These are phyloP conservation scores for Tipula confusa DNA, from an alignment of 2,888 invertebrate genomes.

Conservation along the genomic window DNA sequence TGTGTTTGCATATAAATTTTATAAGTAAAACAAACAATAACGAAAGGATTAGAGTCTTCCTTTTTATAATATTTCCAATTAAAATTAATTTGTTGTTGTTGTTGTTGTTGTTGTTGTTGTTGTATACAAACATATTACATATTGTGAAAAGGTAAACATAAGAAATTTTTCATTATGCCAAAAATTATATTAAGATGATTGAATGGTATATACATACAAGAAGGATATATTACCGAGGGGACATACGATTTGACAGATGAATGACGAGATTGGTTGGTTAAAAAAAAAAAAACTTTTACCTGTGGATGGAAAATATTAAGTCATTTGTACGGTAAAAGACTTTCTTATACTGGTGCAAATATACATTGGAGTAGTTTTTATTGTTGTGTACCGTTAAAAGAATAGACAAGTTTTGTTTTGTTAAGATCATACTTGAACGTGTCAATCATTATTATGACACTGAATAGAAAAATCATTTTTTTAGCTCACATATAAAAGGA, in stretches of 20 bases:
- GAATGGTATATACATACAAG: neutral
- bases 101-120: no score
- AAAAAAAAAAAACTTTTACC: neutral
- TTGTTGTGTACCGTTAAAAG: neutral
- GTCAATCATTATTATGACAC: conserved; percentile 25
- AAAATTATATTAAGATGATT: conserved; percentile 1
- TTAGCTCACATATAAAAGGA: neutral
- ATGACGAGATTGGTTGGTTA: neutral
- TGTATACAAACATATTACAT: neutral
- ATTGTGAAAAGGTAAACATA: conserved; percentile 3
- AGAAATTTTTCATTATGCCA: neutral
- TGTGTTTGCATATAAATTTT: neutral
- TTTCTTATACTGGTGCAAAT: neutral
- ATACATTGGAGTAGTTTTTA: neutral
- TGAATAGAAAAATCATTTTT: conserved; percentile 16
- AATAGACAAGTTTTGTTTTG: conserved; percentile 12
- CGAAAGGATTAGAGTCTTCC: neutral
- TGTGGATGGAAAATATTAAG: conserved; percentile 16
- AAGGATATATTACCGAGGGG: neutral
- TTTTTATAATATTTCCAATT: conserved; percentile 3
- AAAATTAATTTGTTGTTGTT: conserved; percentile 12
- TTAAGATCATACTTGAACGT: conserved; percentile 25
- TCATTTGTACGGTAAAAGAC: neutral
- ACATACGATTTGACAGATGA: neutral
- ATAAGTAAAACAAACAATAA: conserved; percentile 21